phyloP scores from a whole-genome alignment of 2,113 vertebrate species.

The Orthonyx spaldingii region DNA sequence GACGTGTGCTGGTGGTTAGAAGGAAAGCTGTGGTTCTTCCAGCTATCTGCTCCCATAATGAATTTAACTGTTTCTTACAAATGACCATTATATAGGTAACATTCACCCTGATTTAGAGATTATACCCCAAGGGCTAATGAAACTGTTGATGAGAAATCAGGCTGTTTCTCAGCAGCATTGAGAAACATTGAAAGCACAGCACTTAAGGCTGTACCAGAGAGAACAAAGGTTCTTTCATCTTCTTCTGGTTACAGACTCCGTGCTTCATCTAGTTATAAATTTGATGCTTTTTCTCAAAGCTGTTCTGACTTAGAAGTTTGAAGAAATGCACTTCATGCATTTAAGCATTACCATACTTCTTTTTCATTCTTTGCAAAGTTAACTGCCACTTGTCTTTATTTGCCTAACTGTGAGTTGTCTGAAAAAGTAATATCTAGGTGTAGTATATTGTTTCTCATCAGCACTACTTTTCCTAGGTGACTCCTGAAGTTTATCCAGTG shows the following conservation, averaged over 20 bases:
- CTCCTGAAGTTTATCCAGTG: background rate
- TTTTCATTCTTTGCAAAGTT: background rate
- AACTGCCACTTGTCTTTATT: background rate
- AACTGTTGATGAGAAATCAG: background rate
- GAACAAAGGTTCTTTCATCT: slow-evolving; percentile 23
- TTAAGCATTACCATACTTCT: background rate
- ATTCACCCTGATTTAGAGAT: background rate
- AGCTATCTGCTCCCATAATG: background rate
- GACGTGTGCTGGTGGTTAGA: background rate
- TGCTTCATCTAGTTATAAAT: background rate
- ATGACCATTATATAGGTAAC: background rate
- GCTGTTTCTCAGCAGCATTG: background rate
- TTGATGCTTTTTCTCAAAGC: background rate
- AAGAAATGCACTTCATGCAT: background rate
- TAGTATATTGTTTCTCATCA: background rate
- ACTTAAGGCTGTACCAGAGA: background rate
- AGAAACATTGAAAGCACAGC: background rate
- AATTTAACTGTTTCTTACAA: background rate
- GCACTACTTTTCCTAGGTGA: background rate
- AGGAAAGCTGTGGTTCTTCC: background rate
- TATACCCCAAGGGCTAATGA: background rate
- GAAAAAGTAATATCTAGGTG: background rate
- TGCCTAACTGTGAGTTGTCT: background rate
- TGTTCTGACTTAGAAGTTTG: background rate
- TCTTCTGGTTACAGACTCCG: background rate